Evolutionary conservation across 2,113 vertebrate species (phyloP).

Genomic region (Psammodynastes pulverulentus): DNA sequence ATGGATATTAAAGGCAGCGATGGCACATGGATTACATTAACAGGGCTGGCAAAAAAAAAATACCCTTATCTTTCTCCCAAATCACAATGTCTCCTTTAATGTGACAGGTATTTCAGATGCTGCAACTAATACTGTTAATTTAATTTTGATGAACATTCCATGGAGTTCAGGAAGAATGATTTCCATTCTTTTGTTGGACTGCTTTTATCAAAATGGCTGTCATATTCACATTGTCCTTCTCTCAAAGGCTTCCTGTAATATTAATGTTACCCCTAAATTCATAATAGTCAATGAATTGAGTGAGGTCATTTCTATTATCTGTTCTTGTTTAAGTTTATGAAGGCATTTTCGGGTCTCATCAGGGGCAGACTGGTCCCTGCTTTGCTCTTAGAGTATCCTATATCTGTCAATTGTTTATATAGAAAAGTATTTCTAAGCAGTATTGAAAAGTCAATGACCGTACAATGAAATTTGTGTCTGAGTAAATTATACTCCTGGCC

Average conservation of each 20-base stretch:
- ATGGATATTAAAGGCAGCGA: conserved; percentile 51
- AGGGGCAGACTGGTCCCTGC: background rate
- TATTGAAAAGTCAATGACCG: background rate
- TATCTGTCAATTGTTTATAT: background rate
- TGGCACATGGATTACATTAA: conserved; percentile 50
- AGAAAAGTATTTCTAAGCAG: background rate
- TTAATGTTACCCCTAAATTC: background rate
- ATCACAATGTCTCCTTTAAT: conserved; percentile 32
- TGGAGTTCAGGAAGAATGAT: conserved; percentile 19
- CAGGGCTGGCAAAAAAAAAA: conserved; percentile 23
- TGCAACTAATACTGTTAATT: conserved; percentile 17
- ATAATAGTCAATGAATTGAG: background rate
- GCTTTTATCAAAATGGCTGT: conserved; percentile 1
- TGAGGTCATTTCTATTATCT: background rate
- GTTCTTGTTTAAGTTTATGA: background rate
- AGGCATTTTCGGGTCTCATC: background rate
- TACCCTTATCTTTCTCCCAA: conserved; percentile 24
- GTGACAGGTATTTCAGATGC: background rate
- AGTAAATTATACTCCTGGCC: background rate
- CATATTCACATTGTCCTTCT: background rate
- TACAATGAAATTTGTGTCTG: background rate
- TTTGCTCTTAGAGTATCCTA: background rate
- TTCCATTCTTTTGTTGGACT: background rate
- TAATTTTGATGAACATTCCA: background rate
- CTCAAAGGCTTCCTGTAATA: background rate